A percentile compares a stretch with the other conserved stretches of the same genome.
Evolutionary conservation across 1,140 invertebrate species (phyloP).

Genomic region (Drosophila ogumai): DNA sequence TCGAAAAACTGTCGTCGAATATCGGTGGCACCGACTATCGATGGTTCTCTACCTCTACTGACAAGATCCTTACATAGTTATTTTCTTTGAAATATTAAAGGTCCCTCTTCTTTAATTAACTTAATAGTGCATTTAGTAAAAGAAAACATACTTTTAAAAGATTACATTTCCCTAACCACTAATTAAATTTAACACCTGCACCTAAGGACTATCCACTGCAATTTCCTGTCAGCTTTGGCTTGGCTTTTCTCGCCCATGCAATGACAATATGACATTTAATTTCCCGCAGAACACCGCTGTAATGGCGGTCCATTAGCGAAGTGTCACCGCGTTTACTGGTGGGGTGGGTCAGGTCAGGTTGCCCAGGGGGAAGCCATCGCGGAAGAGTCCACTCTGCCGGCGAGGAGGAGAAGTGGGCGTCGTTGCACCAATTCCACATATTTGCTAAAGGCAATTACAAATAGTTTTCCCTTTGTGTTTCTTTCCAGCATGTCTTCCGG

Average conservation of each 20-base stretch:
- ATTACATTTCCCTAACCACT: background rate
- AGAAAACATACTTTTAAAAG: too few relatives aligned
- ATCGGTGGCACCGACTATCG: too few relatives aligned
- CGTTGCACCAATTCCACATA: constrained; percentile 22
- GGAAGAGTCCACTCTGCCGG: background rate
- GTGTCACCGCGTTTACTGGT: constrained; percentile 34
- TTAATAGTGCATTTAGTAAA: background rate
- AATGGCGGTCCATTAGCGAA: constrained; percentile 50
- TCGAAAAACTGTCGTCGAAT: too few relatives aligned
- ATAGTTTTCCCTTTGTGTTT: constrained; percentile 31
- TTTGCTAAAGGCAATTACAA: constrained; percentile 28
- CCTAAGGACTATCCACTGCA: constrained; percentile 16
- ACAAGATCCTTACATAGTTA: background rate
- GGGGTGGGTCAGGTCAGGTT: constrained; percentile 10
- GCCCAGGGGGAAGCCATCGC: background rate
- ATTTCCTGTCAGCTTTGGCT: constrained; percentile 22
- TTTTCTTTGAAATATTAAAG: background rate
- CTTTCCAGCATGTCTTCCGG: constrained; percentile 83
- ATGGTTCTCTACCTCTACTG: too few relatives aligned
- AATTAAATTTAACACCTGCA: constrained; percentile 6
- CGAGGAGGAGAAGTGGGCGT: background rate
- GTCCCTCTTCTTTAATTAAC: background rate
- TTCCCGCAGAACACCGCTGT: constrained; percentile 31
- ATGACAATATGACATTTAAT: constrained; percentile 61
- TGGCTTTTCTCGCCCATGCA: constrained; percentile 37